Base-by-base conservation (phyloP, 2,113 vertebrate genomes). In the Daboia siamensis region DNA sequence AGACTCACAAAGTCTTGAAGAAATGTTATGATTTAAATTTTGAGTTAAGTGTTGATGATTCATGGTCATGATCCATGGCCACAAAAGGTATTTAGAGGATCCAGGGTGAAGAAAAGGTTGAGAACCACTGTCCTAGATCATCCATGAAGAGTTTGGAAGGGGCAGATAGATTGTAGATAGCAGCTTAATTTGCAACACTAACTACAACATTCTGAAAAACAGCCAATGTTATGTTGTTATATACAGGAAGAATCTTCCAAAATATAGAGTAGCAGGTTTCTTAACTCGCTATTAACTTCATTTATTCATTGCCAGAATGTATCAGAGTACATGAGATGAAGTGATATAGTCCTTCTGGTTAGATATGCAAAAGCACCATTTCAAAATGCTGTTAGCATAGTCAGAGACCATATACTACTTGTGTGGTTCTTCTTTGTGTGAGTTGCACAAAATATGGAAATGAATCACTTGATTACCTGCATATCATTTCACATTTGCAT, bases 251-350 rank as follows among this genome's bases (percentile, higher is more conserved):
- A 15, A 94, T 93, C 90, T 61, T 48, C 90, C 44, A 46, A 69
- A 92, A 80, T n/a, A 48, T 0, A 12, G 20, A 92, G 24, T 92
- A 93, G 23, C 93, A 96, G 46, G 15, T 33, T 94, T 61, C 90
- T 91, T 93, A 95, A 90, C 74, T 96, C 94, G 5, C 91, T 92
- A 95, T 51, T 44, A 93, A 93, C 46, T 96, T 92, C 6, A 92
- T 96, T 94, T 93, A 91, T 69, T 87, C 91, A 90, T 92, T 94
- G 52, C 20, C 59, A 93, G 52, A 93, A 93, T 57, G 91, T 20
- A 56, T 80, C 64, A 74, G 93, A 91, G 48, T 24, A 9, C 1
- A 88, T 20, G 86, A 86, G 92, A 84, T 61, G 0, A 91, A 94
- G 57, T n/a, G 13, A 20, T 33, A 7, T 91, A 86, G 59, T 94